These are phyloP conservation scores for Caerostris extrusa DNA, from an alignment of 1,140 invertebrate species.

Conservation along the genomic window DNA sequence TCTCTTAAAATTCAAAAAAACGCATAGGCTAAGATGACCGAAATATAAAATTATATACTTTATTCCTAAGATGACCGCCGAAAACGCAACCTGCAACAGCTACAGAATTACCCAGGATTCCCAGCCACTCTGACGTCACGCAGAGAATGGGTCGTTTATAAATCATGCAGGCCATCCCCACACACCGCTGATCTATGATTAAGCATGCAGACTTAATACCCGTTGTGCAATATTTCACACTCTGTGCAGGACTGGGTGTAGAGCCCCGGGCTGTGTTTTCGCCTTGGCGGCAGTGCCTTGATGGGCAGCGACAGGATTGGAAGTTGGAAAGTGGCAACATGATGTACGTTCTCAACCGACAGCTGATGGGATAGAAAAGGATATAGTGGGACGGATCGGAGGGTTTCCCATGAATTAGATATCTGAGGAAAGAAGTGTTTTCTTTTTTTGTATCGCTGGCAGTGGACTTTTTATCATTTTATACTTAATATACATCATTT, in stretches of 20 bases:
- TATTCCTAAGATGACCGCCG: neutral
- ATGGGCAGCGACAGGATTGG: neutral
- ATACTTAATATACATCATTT: no score
- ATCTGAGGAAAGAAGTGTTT: no score
- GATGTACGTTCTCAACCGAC: neutral
- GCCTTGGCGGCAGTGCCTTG: neutral
- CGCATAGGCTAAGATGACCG: neutral
- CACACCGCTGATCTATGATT: slow-evolving; percentile 58
- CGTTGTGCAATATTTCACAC: slow-evolving; percentile 45
- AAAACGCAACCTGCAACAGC: no score
- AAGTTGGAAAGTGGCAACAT: slow-evolving; percentile 1
- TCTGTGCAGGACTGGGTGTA: neutral
- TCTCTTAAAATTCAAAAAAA: neutral
- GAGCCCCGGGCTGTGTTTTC: neutral
- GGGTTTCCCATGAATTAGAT: neutral
- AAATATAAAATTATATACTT: neutral
- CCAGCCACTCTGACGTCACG: neutral
- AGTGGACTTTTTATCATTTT: no score
- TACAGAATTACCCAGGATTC: neutral
- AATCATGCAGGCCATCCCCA: slow-evolving; percentile 36
- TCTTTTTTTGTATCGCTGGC: no score
- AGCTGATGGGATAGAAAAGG: neutral
- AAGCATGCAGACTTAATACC: slow-evolving; percentile 63
- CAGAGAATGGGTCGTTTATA: neutral
- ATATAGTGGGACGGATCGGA: neutral